Percentiles rank a stretch among this genome's conserved stretches.
phyloP scores from a whole-genome alignment of 2,888 invertebrate genomes.

The Priocnemis perturbator region DNA sequence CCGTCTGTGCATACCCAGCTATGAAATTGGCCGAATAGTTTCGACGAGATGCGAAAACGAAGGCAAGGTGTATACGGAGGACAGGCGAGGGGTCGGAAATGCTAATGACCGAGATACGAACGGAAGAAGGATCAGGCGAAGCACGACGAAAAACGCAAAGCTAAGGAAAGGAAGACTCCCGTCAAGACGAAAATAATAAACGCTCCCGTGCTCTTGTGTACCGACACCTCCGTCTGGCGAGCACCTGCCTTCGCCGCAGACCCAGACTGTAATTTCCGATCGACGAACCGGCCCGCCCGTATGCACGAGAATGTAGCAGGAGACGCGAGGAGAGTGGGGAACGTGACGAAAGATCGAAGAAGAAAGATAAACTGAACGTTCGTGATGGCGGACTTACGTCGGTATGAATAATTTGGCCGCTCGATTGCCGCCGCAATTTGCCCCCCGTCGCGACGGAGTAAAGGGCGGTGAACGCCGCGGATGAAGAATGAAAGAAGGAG shows the following conservation, averaged over 20 bases:
- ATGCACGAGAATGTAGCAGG: not conserved
- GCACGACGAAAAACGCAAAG: too few relatives aligned
- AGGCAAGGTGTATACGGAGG: constrained; percentile 24
- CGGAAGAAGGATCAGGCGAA: constrained; percentile 12
- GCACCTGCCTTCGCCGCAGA: not conserved
- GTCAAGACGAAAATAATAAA: constrained; percentile 26
- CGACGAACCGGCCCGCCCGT: constrained; percentile 5
- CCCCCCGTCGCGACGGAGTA: too few relatives aligned
- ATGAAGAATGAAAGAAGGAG: not conserved
- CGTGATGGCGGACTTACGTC: too few relatives aligned
- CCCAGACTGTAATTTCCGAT: constrained; percentile 16
- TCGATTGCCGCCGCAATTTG: not conserved
- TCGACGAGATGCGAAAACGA: constrained; percentile 8
- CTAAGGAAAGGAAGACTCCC: constrained; percentile 2
- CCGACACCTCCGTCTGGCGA: constrained; percentile 3
- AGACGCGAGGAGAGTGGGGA: not conserved
- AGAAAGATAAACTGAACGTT: too few relatives aligned
- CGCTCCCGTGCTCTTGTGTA: constrained; percentile 10
- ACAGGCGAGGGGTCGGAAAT: constrained; percentile 21
- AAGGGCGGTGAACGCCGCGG: too few relatives aligned
- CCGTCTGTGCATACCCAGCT: too few relatives aligned
- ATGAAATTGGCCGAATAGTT: too few relatives aligned
- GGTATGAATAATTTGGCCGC: constrained; percentile 1
- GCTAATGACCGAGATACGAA: constrained; percentile 26
- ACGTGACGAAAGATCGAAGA: not conserved